These are phyloP conservation scores for Abscondita cerata DNA, from an alignment of 2,888 invertebrate genomes.

Conservation along the genomic window DNA sequence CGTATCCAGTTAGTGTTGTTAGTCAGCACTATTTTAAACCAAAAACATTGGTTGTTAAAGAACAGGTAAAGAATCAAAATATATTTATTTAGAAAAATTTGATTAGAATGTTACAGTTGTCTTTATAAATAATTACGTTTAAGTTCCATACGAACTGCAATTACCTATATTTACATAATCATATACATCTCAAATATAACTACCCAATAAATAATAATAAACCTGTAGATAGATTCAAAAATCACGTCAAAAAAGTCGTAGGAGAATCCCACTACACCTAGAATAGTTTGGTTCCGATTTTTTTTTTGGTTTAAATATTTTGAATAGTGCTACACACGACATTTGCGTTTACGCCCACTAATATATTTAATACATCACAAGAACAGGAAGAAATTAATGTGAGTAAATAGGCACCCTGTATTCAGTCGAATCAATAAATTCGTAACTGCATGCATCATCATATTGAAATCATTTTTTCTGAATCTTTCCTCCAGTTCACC, in stretches of 20 bases:
- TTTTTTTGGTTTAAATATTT: conserved; percentile 7
- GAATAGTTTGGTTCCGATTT: conserved; percentile 29
- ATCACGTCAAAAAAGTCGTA: conserved; percentile 6
- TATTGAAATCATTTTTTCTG: conserved; percentile 46
- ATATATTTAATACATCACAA: conserved; percentile 35
- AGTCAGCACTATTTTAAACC: no score
- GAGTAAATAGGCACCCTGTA: conserved; percentile 40
- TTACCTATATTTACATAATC: conserved; percentile 10
- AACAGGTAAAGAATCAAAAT: conserved; percentile 4
- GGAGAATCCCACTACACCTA: conserved; percentile 16
- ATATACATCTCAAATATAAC: conserved; percentile 11
- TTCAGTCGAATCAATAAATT: conserved; percentile 39
- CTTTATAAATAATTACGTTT: conserved; percentile 12
- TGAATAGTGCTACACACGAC: conserved; percentile 22
- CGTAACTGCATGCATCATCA: conserved; percentile 28
- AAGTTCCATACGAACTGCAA: conserved; percentile 9
- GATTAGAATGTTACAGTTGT: conserved; percentile 8
- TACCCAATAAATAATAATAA: conserved; percentile 6
- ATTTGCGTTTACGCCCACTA: conserved; percentile 20
- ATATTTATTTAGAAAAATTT: conserved; percentile 9
- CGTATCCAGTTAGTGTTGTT: no score
- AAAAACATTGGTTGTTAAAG: neutral
- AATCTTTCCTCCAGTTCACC: conserved; percentile 68
- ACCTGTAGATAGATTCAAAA: conserved; percentile 2
- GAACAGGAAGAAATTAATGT: conserved; percentile 36